Percentiles rank a stretch among this genome's conserved stretches.
phyloP scores from a whole-genome alignment of 2,113 vertebrate genomes.

The Hirundichthys speculiger region DNA sequence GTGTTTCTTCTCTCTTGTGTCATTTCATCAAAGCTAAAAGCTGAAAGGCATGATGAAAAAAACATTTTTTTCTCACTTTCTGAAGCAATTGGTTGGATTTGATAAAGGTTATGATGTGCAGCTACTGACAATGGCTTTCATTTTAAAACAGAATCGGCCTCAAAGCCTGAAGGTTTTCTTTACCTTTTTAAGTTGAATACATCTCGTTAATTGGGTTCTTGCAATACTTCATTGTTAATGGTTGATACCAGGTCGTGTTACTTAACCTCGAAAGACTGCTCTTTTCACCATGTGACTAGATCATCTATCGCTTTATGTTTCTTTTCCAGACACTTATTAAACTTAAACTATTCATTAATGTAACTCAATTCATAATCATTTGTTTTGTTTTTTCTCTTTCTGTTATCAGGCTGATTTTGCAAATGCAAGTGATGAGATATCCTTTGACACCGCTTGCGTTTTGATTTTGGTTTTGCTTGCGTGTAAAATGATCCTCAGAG shows the following conservation, averaged over 20 bases:
- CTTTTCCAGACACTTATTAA: too few species aligned
- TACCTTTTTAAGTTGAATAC: neutral
- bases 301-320: neutral
- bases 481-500: too few species aligned
- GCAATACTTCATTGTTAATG: neutral
- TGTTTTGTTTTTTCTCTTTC: too few species aligned
- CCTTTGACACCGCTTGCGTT: too few species aligned
- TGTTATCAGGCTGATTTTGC: too few species aligned
- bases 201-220: slow-evolving; percentile 9
- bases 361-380: too few species aligned
- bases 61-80: slow-evolving; percentile 24
- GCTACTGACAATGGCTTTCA: slow-evolving; percentile 21
- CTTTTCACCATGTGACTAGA: neutral
- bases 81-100: slow-evolving; percentile 16
- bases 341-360: too few species aligned
- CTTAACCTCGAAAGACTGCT: slow-evolving; percentile 6
- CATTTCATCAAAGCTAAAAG: slow-evolving; percentile 28
- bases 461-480: too few species aligned
- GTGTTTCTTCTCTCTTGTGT: slow-evolving; percentile 26
- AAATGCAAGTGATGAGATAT: too few species aligned
- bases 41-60: slow-evolving; percentile 34
- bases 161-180: slow-evolving; percentile 12
- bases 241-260: slow-evolving; percentile 28
- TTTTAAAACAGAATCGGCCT: slow-evolving; percentile 2
- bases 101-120: slow-evolving; percentile 19